Base-by-base conservation (phyloP, 2,113 vertebrate genomes). In the Alosa alosa region DNA sequence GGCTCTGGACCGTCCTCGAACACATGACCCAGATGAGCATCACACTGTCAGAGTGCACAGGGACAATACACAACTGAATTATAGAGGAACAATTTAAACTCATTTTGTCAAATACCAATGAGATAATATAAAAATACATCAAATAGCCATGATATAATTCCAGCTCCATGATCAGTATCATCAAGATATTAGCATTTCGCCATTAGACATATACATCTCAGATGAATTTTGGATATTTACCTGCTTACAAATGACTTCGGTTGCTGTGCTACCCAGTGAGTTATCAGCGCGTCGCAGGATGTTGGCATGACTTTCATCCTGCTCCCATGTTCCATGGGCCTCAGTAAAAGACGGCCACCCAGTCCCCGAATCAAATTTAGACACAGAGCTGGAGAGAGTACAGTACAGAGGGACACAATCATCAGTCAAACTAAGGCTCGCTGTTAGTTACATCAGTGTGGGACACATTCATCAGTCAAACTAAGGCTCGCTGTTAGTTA, bases 1-100 rank as follows among this genome's bases (percentile, higher is more conserved):
- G 97, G 96, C 22, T 93, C 88, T 0, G 97, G 98, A 57, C 97
- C 97, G 0, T 98, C 96, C 0, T 96, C 96, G 92, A 99, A 98
- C 84, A 97, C 96, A 0, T 97, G 98, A 83, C 97, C 97, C n/a
- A 98, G 94, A 84, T 98, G 97, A 52, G 96, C 96, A 0, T 96
- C 95, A 52, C 97, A 97, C 96, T 98, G 95, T n/a, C 91, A 22
- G 55, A 22, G 18, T 18, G 20, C 55, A 60, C 18, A 60, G 3
- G 55, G 3, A 22, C 20, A 72, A 45, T 86, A 86, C 47, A 84
- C 18, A 60, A 60, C 6, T 60, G 6, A 22, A 22, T 60, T 18
- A 60, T 6, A 60, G 55, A 55, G 52, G 52, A 55, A 55, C 52
- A 22, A 15, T 57, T 17, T 17, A 55, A 55, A 55, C 1, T 18